phyloP scores from a whole-genome alignment of 2,113 vertebrate species.

The Motacilla tschutschensis region DNA sequence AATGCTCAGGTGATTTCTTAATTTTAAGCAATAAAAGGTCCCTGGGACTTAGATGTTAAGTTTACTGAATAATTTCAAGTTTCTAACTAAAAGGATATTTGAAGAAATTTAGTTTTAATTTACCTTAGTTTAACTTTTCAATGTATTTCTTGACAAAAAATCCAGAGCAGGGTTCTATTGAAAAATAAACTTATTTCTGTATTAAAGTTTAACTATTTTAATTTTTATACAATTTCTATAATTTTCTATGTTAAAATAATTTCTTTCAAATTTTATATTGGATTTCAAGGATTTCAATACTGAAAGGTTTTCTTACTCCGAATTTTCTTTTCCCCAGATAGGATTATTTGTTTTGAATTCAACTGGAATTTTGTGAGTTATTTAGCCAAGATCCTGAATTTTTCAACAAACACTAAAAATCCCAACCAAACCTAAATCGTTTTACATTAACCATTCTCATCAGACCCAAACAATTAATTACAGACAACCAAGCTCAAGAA shows the following conservation, averaged over 20 bases:
- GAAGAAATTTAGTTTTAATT: background rate
- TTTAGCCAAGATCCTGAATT: background rate
- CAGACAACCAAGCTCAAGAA: background rate
- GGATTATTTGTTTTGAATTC: background rate
- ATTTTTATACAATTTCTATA: background rate
- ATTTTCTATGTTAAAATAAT: background rate
- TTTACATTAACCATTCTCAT: background rate
- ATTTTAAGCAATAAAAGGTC: background rate
- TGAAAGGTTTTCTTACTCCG: background rate
- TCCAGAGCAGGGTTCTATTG: background rate
- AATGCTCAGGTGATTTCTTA: background rate
- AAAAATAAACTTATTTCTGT: background rate
- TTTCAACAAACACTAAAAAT: background rate
- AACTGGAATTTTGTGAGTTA: background rate
- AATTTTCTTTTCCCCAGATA: background rate
- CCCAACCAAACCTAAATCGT: background rate
- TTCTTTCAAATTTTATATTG: background rate
- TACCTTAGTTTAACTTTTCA: background rate
- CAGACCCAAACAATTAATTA: background rate
- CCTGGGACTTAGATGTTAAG: background rate
- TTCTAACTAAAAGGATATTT: background rate
- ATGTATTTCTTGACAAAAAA: background rate
- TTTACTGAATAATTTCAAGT: background rate
- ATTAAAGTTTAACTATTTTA: background rate
- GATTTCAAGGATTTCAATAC: background rate